Evolutionary conservation across 2,113 vertebrate species (phyloP), one percentile per base, ranked within the genome.

Genomic region (Nymphicus hollandicus): DNA sequence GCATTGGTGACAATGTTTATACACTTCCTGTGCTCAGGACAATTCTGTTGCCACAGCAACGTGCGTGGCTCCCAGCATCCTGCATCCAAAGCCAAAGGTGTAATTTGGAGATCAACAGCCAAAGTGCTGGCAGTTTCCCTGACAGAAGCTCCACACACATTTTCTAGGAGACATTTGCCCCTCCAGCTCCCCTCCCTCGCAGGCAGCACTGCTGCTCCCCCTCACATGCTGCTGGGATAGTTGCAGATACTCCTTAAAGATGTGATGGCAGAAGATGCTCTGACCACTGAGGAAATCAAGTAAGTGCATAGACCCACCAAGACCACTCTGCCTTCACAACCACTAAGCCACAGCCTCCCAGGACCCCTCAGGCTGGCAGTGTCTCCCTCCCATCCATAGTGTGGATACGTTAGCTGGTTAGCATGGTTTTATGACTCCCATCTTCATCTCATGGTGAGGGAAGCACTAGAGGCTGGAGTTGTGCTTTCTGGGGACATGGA

Each of bases 11-110:
- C 96, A 98, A 80, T 97, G 97, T 98, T 98, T 98, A 98, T 97
- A 96, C 95, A 95, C 95, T 98, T 97, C 94, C 91, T 93, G n/a
- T 12, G 65, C 95, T 97, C 93, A 96, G 98, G 98, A 98, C 98
- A 98, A 97, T 97, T 97, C 94, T 68, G 98, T 98, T 98, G 97
- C 98, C 94, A 95, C 94, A 97, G 98, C 97, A 98, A 98, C 98
- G 17, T 47, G 87, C 35, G 64, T 95, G 94, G 87, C 91, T 97
- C 88, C 94, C 93, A 94, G 85, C 83, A 96, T 96, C 95, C 94
- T 8, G 33, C 81, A 89, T 95, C 91, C 2, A 0, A 95, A 97
- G 88, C 95, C 97, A 98, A 97, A 97, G 98, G 97, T 98, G 91
- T 98, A 98, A 98, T 98, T 98, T 98, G 97, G 96, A 97, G 95